Percentiles rank a stretch among this genome's conserved stretches.
These are phyloP conservation scores for Sorex maritimensis DNA, from an alignment of 2,797 vertebrate species.

Conservation along the genomic window DNA sequence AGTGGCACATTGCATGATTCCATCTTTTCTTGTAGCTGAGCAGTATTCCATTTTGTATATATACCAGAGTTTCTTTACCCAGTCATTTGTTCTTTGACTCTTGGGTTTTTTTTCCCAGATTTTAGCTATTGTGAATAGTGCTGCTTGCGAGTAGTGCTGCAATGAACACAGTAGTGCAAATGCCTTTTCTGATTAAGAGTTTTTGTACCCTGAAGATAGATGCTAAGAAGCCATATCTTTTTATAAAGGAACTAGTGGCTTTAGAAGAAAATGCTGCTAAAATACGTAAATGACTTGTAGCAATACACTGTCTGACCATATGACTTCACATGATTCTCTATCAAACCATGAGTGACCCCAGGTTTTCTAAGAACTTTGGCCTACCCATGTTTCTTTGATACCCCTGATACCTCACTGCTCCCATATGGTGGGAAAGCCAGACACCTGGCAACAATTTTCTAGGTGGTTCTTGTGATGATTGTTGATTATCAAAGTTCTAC, in stretches of 20 bases:
- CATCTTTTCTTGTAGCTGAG: no score
- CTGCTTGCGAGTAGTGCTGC: no score
- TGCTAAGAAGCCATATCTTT: not conserved
- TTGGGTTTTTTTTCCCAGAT: no score
- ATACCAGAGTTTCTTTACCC: no score
- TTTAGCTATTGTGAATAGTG: no score
- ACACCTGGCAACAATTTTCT: constrained; percentile 3
- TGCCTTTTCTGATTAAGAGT: no score
- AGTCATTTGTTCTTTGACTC: no score
- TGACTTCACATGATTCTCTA: not conserved
- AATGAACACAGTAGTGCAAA: no score
- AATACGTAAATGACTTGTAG: constrained; percentile 18
- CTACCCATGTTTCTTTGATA: not conserved
- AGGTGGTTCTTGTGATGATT: not conserved
- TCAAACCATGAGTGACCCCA: constrained; percentile 9
- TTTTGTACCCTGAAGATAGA: no score
- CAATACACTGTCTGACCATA: constrained; percentile 7
- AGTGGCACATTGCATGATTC: no score
- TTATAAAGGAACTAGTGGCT: not conserved
- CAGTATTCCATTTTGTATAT: no score
- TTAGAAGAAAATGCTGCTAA: not conserved
- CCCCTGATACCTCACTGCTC: not conserved
- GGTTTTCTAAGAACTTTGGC: constrained; percentile 35
- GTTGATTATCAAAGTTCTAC: constrained; percentile 29
- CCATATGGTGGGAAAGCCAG: not conserved